Base-by-base conservation (phyloP, 2,888 invertebrate species). In the Bembecia ichneumoniformis region DNA sequence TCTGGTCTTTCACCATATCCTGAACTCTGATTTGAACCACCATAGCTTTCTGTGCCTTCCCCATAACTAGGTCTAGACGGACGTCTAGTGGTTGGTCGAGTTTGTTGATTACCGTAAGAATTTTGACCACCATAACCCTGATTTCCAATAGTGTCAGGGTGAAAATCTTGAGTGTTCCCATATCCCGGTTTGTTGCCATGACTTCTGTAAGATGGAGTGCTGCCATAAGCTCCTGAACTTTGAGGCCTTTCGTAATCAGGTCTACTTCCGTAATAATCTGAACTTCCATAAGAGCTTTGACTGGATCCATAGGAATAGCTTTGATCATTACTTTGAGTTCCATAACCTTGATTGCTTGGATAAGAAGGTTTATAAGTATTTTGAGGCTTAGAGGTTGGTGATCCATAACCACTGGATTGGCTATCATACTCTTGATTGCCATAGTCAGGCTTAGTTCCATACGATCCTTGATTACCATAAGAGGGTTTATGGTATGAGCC, bases 1-100 rank as follows among this genome's bases (percentile, higher is more conserved):
- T 67, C 64, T 11, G 72, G 72, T 46, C 63, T 63, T 28, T 65
- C 57, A 44, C 49, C 51, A 46, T 52, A 50, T 2, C 46, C 57
- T 43, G 50, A 51, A 15, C 16, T 44, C 44, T 44, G 44, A 15
- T 56, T 55, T 3, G 55, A 5, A 36, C 47, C 47, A 43, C 51
- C 47, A 10, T 54, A 36, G 46, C 50, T 10, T 44, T 40, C 40
- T 40, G 40, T 40, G 13, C 40, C 7, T 40, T 47, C 15, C n/a
- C 15, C 35, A 14, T 47, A 35, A 14, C 15, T 35, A 13, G 47
- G 35, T n/a, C 14, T 5, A 40, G 13, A 13, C 13, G 40, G 40
- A 13, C 40, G 40, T n/a, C 5, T 3, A 14, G 40, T n/a, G 14
- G 13, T 40, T n/a, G 40, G 40, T n/a, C 40, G n/a, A 46, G 48